These are phyloP conservation scores for Paralichthys olivaceus DNA, from an alignment of 2,113 vertebrate genomes.

Conservation along the genomic window DNA sequence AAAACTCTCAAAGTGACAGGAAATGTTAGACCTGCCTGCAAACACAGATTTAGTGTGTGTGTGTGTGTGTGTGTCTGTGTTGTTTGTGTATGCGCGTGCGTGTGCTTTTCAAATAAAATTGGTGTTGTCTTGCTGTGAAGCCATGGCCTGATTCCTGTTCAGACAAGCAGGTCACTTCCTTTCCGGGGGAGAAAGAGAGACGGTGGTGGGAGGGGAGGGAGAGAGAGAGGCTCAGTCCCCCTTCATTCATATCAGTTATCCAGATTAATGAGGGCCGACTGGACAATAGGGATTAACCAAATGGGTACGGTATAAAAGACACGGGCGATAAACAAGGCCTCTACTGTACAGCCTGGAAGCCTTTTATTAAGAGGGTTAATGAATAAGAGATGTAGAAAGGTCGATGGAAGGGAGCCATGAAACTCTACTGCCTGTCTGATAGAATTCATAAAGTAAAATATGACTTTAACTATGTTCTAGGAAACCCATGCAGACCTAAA, in stretches of 20 bases:
- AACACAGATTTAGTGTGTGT: not conserved
- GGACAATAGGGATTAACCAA: constrained; percentile 71
- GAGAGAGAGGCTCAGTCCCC: constrained; percentile 41
- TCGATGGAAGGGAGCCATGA: not conserved
- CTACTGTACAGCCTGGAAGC: constrained; percentile 68
- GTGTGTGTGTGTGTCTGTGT: not conserved
- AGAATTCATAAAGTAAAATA: not conserved
- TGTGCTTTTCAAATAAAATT: constrained; percentile 54
- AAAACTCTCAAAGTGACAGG: not conserved
- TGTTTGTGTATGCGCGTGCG: constrained; percentile 14
- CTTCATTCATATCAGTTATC: constrained; percentile 73
- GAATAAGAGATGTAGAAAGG: constrained; percentile 18
- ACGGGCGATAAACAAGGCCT: constrained; percentile 69
- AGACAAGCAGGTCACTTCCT: constrained; percentile 81
- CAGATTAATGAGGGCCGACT: constrained; percentile 75
- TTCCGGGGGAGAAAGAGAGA: constrained; percentile 78
- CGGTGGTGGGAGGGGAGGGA: constrained; percentile 64
- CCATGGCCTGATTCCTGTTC: constrained; percentile 76
- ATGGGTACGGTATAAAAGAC: constrained; percentile 64
- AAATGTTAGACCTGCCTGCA: not conserved
- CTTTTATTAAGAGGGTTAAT: constrained; percentile 61
- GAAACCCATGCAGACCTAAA: not conserved
- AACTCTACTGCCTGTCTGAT: not conserved
- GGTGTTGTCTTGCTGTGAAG: constrained; percentile 70
- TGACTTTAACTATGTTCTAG: not conserved